phyloP scores from a whole-genome alignment of 2,113 vertebrate genomes.

The Scolopax mira region DNA sequence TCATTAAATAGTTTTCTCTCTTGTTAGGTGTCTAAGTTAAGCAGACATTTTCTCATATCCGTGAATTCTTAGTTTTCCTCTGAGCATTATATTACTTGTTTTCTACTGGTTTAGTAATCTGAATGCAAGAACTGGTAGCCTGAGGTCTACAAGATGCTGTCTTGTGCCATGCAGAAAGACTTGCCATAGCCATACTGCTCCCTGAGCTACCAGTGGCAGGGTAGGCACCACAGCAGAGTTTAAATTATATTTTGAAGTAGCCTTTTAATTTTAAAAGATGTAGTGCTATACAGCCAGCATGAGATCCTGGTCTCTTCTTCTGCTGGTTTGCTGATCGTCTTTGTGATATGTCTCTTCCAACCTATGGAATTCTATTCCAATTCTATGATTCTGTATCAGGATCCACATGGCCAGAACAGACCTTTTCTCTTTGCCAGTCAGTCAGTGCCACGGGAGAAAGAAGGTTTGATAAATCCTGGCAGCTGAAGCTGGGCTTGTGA shows the following conservation, averaged over 20 bases:
- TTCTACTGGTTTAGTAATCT: not conserved
- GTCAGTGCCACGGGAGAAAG: not conserved
- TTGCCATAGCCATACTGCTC: accelerated
- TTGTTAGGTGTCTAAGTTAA: not conserved
- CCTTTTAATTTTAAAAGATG: not conserved
- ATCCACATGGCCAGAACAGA: not conserved
- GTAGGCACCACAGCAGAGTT: accelerated
- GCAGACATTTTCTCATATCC: not conserved
- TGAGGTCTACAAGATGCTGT: not conserved
- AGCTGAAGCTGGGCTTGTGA: not conserved
- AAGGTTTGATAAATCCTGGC: not conserved
- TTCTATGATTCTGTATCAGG: not conserved
- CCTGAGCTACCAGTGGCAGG: not conserved
- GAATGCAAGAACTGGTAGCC: not conserved
- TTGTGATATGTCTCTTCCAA: no score
- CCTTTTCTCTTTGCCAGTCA: not conserved
- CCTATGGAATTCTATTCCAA: no score
- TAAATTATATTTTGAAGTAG: not conserved
- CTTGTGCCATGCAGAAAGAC: not conserved
- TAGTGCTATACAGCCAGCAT: not conserved
- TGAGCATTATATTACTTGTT: not conserved
- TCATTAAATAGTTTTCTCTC: not conserved
- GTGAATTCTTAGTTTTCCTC: not conserved
- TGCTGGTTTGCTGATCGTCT: not conserved
- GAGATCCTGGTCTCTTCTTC: not conserved